Percentiles rank a stretch among this genome's conserved stretches.
These are phyloP conservation scores for Cervus canadensis DNA, from an alignment of 2,113 vertebrate species.

Conservation along the genomic window DNA sequence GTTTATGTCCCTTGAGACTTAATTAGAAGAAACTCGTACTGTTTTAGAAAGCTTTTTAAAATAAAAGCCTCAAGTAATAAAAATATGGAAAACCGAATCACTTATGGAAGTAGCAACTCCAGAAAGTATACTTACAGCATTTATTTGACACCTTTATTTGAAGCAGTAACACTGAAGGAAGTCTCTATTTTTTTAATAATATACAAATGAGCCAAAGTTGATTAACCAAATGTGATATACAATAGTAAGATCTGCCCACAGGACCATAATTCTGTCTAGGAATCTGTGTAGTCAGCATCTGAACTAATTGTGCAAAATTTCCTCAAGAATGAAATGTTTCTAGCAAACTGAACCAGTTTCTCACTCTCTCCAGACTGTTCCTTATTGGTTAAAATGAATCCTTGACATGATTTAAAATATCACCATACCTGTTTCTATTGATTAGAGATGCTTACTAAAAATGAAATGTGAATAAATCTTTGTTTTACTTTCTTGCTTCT, in stretches of 20 bases:
- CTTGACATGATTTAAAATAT: neutral
- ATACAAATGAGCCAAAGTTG: constrained; percentile 13
- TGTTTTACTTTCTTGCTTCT: neutral
- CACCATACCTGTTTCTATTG: constrained; percentile 1
- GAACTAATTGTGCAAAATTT: constrained; percentile 16
- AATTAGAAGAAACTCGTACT: constrained; percentile 14
- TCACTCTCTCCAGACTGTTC: neutral
- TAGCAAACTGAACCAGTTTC: neutral
- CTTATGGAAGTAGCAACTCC: neutral
- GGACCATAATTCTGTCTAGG: neutral
- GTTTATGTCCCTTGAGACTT: constrained; percentile 6
- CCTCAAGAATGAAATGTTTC: constrained; percentile 42
- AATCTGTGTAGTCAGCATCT: constrained; percentile 30
- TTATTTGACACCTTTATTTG: neutral
- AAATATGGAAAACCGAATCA: neutral
- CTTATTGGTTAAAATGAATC: constrained; percentile 30
- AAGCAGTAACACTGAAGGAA: neutral
- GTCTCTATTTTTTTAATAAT: constrained; percentile 7
- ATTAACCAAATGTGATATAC: neutral
- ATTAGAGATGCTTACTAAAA: constrained; percentile 38
- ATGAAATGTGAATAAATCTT: neutral
- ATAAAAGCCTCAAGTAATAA: constrained; percentile 18
- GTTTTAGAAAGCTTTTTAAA: constrained; percentile 31
- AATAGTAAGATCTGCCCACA: neutral
- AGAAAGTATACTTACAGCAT: constrained; percentile 11